Base-by-base conservation (phyloP, 2,888 invertebrate species). In the Andrena hattorfiana region DNA sequence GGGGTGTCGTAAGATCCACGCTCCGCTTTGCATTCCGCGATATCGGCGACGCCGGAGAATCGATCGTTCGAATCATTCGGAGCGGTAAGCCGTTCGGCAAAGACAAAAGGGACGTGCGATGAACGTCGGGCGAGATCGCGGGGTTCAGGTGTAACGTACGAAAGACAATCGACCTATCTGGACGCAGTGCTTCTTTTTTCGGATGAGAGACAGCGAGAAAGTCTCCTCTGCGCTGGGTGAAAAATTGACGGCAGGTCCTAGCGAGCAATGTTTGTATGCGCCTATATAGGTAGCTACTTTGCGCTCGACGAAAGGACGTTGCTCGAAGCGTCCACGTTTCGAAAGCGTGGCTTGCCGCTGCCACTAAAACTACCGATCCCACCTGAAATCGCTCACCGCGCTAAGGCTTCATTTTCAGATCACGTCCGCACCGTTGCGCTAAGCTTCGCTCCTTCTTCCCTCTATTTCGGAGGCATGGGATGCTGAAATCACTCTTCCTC, bases 321-420 rank as follows among this genome's bases (percentile, higher is more conserved):
- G n/a, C 23, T 56, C 10, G 3, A 56, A 56, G 62, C 60, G 72
- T 63, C 66, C 66, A 35, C 49, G 77, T 30, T 72, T 56, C 54
- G 70, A 51, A 42, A 67, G 62, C 26, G 67, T 30, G 59, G 69
- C 8, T 20, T 16, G 30, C 56, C 76, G 71, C 51, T 69, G 63
- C 68, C 67, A 70, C 60, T 69, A 51, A 59, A 74, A 42, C 67
- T 64, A 51, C 76, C 81, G 77, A 80, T 85, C 78, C 77, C 66
- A 48, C 63, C 64, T 63, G 76, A 66, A 48, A 62, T 72, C 73
- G 74, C 71, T 75, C 70, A 23, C 69, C 62, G 60, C 49, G 70
- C 67, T 32, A 28, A 42, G 62, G 62, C 80, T 88, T 83, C 86
- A 85, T 72, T 85, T 83, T 83, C 85, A 84, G 80, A 88, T 86